Evolutionary conservation across 2,888 invertebrate species (phyloP).

Genomic region (Lordiphosa andalusiaca): DNA sequence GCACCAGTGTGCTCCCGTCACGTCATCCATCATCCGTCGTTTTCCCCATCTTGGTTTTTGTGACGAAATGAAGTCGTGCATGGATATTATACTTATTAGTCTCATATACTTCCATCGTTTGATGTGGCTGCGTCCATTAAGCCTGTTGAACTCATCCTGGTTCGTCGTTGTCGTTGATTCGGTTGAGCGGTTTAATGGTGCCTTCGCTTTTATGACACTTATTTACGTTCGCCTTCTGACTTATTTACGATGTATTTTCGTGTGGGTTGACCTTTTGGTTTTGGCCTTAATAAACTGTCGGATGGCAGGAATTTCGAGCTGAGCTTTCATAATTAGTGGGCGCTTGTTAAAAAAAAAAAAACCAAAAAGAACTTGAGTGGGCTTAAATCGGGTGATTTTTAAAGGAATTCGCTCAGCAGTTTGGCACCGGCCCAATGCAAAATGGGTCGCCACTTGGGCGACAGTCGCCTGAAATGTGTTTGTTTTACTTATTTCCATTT

Average conservation of each 20-base stretch:
- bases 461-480: constrained; percentile 37
- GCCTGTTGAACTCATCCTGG: not conserved
- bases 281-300: too few relatives aligned
- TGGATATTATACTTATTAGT: constrained; percentile 9
- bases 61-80: too few relatives aligned
- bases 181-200: constrained; percentile 36
- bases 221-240: constrained; percentile 29
- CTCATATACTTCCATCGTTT: not conserved
- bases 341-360: too few relatives aligned
- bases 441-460: constrained; percentile 38
- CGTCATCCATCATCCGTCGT: too few relatives aligned
- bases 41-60: too few relatives aligned
- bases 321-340: too few relatives aligned
- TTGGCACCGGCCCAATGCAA: constrained; percentile 7
- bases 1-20: too few relatives aligned
- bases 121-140: not conserved
- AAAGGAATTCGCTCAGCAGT: not conserved
- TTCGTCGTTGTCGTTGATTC: constrained; percentile 24
- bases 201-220: constrained; percentile 39
- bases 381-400: too few relatives aligned
- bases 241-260: constrained; percentile 36
- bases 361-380: too few relatives aligned
- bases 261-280: constrained; percentile 6
- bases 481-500: constrained; percentile 19
- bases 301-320: too few relatives aligned